Evolutionary conservation across 2,888 invertebrate species (phyloP).

Genomic region (Acleris laterana): DNA sequence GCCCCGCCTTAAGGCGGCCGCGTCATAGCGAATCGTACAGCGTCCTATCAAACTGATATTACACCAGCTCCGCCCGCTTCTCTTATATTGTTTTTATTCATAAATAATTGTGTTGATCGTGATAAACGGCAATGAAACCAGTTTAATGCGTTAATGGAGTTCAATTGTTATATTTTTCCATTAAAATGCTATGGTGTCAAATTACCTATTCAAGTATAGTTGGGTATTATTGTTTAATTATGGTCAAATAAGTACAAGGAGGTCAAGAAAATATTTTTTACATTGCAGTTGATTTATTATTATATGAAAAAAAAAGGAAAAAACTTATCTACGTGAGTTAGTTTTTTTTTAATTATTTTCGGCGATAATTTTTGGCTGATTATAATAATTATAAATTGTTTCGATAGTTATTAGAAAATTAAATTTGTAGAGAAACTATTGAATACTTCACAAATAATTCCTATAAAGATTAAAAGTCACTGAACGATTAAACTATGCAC

Average conservation of each 20-base stretch:
- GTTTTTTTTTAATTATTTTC: too few species aligned
- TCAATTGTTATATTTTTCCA: slow-evolving; percentile 27
- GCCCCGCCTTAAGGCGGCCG: slow-evolving; percentile 79
- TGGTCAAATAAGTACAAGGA: too few species aligned
- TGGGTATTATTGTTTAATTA: not conserved
- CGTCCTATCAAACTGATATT: slow-evolving; percentile 82
- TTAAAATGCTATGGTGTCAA: not conserved
- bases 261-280: not conserved
- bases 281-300: not conserved
- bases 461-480: too few species aligned
- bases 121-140: slow-evolving; percentile 56
- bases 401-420: too few species aligned
- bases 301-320: slow-evolving; percentile 19
- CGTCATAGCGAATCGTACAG: slow-evolving; percentile 78
- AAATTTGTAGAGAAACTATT: too few species aligned
- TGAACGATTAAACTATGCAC: too few species aligned
- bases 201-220: not conserved
- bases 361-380: too few species aligned
- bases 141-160: slow-evolving; percentile 49
- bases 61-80: slow-evolving; percentile 74
- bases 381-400: too few species aligned
- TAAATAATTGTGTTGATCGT: slow-evolving; percentile 72
- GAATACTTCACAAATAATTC: too few species aligned
- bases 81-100: slow-evolving; percentile 80
- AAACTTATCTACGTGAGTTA: not conserved